Evolutionary conservation across 1,140 invertebrate species (phyloP).

Genomic region (Daktulosphaira vitifoliae): DNA sequence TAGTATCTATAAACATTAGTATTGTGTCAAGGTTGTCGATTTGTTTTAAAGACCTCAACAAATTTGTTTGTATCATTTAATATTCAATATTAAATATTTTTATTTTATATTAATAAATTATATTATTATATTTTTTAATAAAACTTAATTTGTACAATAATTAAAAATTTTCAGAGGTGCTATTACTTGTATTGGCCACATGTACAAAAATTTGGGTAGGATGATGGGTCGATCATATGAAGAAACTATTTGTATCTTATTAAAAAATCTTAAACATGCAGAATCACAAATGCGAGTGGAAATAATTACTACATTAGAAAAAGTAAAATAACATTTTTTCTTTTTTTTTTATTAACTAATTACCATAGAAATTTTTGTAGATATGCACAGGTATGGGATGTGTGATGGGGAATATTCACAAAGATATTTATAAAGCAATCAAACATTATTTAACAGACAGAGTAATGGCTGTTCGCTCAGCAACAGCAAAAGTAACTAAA

Average conservation of each 20-base stretch:
- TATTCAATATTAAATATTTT: too few species aligned
- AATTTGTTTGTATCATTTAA: not conserved
- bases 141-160: too few species aligned
- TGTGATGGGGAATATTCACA: constrained; percentile 77
- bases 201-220: constrained; percentile 95
- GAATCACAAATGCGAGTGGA: constrained; percentile 94
- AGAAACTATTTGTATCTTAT: constrained; percentile 87
- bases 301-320: constrained; percentile 93
- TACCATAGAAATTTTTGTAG: constrained; percentile 41
- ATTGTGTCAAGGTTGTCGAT: too few species aligned
- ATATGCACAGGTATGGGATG: constrained; percentile 78
- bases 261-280: constrained; percentile 84
- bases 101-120: not conserved
- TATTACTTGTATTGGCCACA: constrained; percentile 89
- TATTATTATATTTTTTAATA: too few species aligned
- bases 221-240: constrained; percentile 99
- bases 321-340: constrained; percentile 46
- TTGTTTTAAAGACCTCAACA: too few species aligned
- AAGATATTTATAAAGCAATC: constrained; percentile 84
- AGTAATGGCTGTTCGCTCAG: constrained; percentile 80
- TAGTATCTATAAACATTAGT: too few species aligned
- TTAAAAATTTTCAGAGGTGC: constrained; percentile 87
- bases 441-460: constrained; percentile 77
- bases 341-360: constrained; percentile 7
- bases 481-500: constrained; percentile 67